Conservation (phyloP, 2,113 vertebrate genomes). For the Motacilla tschutschensis region DNA sequence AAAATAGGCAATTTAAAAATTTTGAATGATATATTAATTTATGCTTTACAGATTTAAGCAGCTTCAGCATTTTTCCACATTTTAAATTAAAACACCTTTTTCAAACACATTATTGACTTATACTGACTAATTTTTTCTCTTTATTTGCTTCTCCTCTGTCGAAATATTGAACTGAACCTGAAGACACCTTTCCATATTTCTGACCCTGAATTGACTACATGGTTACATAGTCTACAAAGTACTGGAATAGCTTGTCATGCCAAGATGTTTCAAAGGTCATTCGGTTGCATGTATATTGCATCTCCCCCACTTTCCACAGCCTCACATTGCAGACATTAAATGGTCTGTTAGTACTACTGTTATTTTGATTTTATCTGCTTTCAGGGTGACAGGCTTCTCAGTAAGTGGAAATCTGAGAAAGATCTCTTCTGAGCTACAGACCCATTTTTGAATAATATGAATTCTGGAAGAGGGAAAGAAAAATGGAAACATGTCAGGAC, state of each 20-base stretch:
- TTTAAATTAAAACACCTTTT: background rate
- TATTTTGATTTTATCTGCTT: background rate
- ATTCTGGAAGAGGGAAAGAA: background rate
- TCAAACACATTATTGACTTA: background rate
- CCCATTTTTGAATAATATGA: background rate
- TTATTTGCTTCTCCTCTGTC: background rate
- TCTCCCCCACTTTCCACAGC: background rate
- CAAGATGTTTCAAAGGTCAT: background rate
- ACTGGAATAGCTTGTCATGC: background rate
- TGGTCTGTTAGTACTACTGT: background rate
- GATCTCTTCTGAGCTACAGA: background rate
- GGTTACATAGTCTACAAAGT: background rate
- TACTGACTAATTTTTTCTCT: background rate
- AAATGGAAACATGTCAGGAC: background rate
- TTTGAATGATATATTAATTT: background rate
- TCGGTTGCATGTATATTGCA: background rate
- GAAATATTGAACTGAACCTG: background rate
- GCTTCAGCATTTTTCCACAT: background rate
- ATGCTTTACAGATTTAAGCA: background rate
- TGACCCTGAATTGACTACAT: background rate
- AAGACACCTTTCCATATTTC: background rate
- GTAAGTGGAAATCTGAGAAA: background rate
- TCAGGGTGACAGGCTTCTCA: background rate
- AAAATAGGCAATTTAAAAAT: background rate
- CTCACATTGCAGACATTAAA: background rate